Base-by-base conservation (phyloP, 2,113 vertebrate genomes). In the Centrocercus urophasianus region DNA sequence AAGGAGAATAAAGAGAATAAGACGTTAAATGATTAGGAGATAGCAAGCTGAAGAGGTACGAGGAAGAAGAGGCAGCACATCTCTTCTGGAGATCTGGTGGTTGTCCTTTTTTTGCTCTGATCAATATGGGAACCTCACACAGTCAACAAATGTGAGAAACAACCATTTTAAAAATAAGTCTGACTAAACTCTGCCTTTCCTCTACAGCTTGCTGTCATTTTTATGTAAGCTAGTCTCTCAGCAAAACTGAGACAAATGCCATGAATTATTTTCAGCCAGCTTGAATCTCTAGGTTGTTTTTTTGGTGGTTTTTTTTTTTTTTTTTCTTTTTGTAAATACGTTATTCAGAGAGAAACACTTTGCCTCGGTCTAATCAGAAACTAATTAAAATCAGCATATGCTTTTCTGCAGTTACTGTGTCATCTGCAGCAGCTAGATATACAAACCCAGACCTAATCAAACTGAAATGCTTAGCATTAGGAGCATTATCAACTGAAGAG, bases 371-470 rank as follows among this genome's bases (percentile, higher is more conserved):
- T 92, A 96, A 96, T 96, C 95, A 96, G 86, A 96, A 94, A 91
- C 86, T 94, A 95, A 96, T 96, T 95, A 94, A 83, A 93, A 95
- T 96, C 89, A 95, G 95, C 91, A 85, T 90, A 95, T 82, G 93
- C 81, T 95, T 90, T 90, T 92, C 85, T 92, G 75, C 86, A 52
- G 84, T 80, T 91, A 91, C 84, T 0, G 1, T 89, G 82, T 94
- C 95, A 91, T 92, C 75, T 96, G 95, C 75, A 94, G 82, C 75
- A 93, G 79, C 2, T 11, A 89, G 71, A 77, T 60, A 27, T 38
- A 74, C 93, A 93, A 94, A 86, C 40, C 56, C 90, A 88, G 54
- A 90, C 17, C 80, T 96, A 95, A 96, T 96, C 96, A 96, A 94
- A 95, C 61, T 57, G 73, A 83, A 40, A 88, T 90, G 69, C 86